Percentiles rank a stretch among this genome's conserved stretches.
These are phyloP conservation scores for Dolichomitus sp. DNA, from an alignment of 2,888 invertebrate genomes.

Conservation along the genomic window DNA sequence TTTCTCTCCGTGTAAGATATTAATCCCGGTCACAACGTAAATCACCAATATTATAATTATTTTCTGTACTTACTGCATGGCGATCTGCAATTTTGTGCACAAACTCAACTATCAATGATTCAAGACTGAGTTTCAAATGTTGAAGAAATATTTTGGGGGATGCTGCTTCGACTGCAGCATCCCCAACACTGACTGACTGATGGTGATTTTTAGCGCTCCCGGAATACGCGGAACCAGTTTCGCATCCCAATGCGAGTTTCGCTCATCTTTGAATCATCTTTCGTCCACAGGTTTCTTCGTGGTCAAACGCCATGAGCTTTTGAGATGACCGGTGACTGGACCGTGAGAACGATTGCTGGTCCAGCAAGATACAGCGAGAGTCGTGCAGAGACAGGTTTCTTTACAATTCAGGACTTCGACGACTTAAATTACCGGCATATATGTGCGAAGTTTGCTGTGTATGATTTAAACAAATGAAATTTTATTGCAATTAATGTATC, in stretches of 20 bases:
- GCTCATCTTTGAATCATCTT: slow-evolving; percentile 74
- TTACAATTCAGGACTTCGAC: slow-evolving; percentile 18
- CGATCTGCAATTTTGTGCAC: slow-evolving; percentile 1
- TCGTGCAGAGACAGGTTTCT: slow-evolving; percentile 76
- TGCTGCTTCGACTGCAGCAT: slow-evolving; percentile 17
- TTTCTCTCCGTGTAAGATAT: too few species aligned
- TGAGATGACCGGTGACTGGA: slow-evolving; percentile 76
- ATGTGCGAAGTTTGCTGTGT: neutral
- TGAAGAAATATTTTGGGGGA: slow-evolving; percentile 47
- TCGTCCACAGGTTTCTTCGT: slow-evolving; percentile 57
- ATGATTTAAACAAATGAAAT: neutral
- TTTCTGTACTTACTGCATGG: slow-evolving; percentile 18
- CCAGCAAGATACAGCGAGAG: slow-evolving; percentile 71
- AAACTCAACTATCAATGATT: neutral
- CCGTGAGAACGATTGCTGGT: slow-evolving; percentile 83
- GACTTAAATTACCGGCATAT: neutral
- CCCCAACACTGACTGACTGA: slow-evolving; percentile 23
- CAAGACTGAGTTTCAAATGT: neutral
- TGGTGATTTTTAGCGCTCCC: slow-evolving; percentile 47
- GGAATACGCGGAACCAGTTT: slow-evolving; percentile 78
- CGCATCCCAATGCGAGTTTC: slow-evolving; percentile 61
- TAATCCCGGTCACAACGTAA: neutral
- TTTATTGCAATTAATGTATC: neutral
- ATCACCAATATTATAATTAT: slow-evolving; percentile 14
- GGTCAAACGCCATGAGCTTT: slow-evolving; percentile 23